Evolutionary conservation across 1,140 invertebrate genomes (phyloP), one percentile per base, ranked within the genome.

Genomic region (Cydia strobilella): DNA sequence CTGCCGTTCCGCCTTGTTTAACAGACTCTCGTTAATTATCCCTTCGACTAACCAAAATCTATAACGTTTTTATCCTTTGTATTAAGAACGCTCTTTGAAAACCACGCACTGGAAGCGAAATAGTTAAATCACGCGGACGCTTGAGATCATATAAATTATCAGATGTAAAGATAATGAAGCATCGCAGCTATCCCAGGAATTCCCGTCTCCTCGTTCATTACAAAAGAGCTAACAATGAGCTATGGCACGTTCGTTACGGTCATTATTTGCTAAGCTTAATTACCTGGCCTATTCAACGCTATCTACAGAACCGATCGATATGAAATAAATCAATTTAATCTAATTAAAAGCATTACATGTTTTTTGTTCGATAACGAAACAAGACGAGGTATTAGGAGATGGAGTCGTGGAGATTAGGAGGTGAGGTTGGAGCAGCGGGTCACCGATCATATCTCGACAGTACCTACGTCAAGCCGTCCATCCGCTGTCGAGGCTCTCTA

Each of bases 301-400:
- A 91, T 90, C 90, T 82, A 72, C 74, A 80, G 75, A 77, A 73
- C 75, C 84, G 87, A 90, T 91, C 88, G 81, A 84, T 86, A 85
- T 80, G 86, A 82, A 89, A 90, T 90, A 91, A 91, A 93, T 91
- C 91, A 91, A 91, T 91, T 91, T 90, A 91, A 91, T 91, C 87
- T 93, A 93, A 93, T 93, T 93, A 93, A 93, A 93, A 90, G 90
- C 89, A 88, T 93, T 91, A 91, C 89, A 90, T 87, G 82, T 91
- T 91, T 90, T 92, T 91, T 90, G 87, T 90, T 86, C 84, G 84
- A 80, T 76, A 86, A 85, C 87, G 86, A 89, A 90, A 90, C 87
- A 91, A 91, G 90, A 90, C 81, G 85, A 88, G 85, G 84, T 90
- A 89, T 90, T 89, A 90, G 79, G 79, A 90, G 90, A 92, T 92